Evolutionary conservation across 92 coral and sea anemone species (phyloP).

Genomic region (Porites cylindrica): DNA sequence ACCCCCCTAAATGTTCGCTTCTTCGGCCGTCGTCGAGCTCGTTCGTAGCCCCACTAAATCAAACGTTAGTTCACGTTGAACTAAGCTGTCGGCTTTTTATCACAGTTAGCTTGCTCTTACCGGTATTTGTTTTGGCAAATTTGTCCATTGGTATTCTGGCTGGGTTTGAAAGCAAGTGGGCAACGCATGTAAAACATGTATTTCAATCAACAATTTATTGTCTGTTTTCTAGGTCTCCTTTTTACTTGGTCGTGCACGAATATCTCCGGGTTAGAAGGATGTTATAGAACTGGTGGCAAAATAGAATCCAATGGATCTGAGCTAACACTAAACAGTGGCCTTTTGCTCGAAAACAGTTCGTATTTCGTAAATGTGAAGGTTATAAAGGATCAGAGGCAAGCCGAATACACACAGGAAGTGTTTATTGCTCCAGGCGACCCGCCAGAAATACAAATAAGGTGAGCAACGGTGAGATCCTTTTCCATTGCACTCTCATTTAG

Average conservation of each 20-base stretch:
- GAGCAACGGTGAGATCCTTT: not conserved
- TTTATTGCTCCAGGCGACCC: constrained; percentile 53
- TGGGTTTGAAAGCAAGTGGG: not conserved
- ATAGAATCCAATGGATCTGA: constrained; percentile 42
- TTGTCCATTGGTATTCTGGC: not conserved
- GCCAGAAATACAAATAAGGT: constrained; percentile 67
- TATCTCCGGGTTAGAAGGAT: constrained; percentile 47
- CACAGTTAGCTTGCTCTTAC: no score
- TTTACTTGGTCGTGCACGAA: constrained; percentile 13
- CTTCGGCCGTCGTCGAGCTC: no score
- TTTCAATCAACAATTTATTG: not conserved
- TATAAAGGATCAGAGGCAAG: constrained; percentile 53
- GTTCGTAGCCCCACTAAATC: no score
- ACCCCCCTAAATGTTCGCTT: no score
- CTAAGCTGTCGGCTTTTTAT: no score
- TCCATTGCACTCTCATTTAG: not conserved
- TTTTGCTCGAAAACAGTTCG: constrained; percentile 45
- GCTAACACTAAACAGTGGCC: constrained; percentile 55
- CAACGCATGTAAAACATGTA: not conserved
- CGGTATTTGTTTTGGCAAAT: no score
- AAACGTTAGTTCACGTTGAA: no score
- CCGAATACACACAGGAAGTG: constrained; percentile 57
- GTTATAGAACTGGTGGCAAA: constrained; percentile 63
- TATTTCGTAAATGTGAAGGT: constrained; percentile 62
- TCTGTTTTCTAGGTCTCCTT: not conserved